Conservation (phyloP, 1,140 invertebrate genomes). For the Tetragnatha versicolor region DNA sequence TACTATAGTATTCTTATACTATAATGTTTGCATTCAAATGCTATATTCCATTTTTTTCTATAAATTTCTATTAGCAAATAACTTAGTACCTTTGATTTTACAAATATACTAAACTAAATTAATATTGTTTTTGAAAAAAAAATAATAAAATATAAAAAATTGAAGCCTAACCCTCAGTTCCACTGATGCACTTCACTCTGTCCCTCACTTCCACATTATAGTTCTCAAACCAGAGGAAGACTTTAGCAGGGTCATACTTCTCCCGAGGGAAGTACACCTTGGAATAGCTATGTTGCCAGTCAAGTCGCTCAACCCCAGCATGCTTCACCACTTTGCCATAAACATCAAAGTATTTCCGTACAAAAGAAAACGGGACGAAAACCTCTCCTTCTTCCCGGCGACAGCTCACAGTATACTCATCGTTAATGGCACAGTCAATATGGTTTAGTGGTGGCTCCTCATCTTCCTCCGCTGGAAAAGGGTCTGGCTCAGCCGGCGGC, state of each 20-base stretch:
- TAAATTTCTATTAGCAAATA: too few species aligned
- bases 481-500: neutral
- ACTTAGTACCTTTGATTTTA: too few species aligned
- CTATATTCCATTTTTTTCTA: too few species aligned
- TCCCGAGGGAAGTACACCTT: slow-evolving; percentile 87
- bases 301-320: slow-evolving; percentile 70
- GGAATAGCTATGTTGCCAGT: slow-evolving; percentile 94
- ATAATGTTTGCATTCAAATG: too few species aligned
- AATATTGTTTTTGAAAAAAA: neutral
- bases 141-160: neutral
- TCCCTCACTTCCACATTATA: slow-evolving; percentile 96
- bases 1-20: too few species aligned
- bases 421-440: slow-evolving; percentile 90
- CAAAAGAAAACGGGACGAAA: slow-evolving; percentile 90
- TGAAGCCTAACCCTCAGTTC: slow-evolving; percentile 73
- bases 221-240: slow-evolving; percentile 96
- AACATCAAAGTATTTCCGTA: slow-evolving; percentile 94
- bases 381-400: slow-evolving; percentile 84
- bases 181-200: slow-evolving; percentile 94
- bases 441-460: slow-evolving; percentile 68
- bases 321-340: slow-evolving; percentile 74
- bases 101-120: too few species aligned
- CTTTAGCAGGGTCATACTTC: slow-evolving; percentile 85
- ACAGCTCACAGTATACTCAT: slow-evolving; percentile 84
- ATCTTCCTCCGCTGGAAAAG: neutral